Evolutionary conservation across 2,797 vertebrate species (phyloP), one percentile per base, ranked within the genome.

Genomic region (Smutsia gigantea): DNA sequence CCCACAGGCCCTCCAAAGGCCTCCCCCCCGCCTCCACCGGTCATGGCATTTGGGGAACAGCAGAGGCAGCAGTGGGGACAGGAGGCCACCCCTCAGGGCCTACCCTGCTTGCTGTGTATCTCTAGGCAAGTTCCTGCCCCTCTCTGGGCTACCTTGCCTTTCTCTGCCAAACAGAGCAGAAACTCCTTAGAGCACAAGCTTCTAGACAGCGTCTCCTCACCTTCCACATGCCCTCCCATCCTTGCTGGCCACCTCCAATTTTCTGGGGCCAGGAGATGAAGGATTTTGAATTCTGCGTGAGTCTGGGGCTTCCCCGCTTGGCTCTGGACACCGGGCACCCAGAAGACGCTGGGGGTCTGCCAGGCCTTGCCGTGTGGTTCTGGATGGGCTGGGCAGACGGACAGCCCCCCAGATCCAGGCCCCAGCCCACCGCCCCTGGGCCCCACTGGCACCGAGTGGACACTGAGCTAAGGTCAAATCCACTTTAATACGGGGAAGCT

Each of bases 401-500:
- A 11, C n/a, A 3, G 27, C 27, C 2, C 12, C 64, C 34, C 53
- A 5, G 0, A 1, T 14, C n/a, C 42, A 27, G 42, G 39, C 7
- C 27, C 46, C 6, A 0, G 39, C 25, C n/a, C 25, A 39, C n/a
- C 2, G 8, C 8, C 31, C 37, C 12, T 0, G 0, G 31, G 1
- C 29, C 63, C 31, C 0, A 5, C 4, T 0, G 23, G 42, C 66
- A 63, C 85, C 0, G 1, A 27, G 6, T 0, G 0, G 53, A 72
- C 37, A 23, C 9, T 0, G 49, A 57, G 18, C 78, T 17, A 29
- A 72, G 23, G 10, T 81, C 61, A 77, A 83, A 94, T n/a, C 1
- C 0, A 2, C 37, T 98, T 98, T 98, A 97, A 97, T 97, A 84
- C 37, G 59, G 90, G 37, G 7, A 1, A 7, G 83, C 19, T 8